Percentiles rank a stretch among this genome's conserved stretches.
phyloP scores from a whole-genome alignment of 2,797 vertebrate genomes.

The Sarcoramphus papa region DNA sequence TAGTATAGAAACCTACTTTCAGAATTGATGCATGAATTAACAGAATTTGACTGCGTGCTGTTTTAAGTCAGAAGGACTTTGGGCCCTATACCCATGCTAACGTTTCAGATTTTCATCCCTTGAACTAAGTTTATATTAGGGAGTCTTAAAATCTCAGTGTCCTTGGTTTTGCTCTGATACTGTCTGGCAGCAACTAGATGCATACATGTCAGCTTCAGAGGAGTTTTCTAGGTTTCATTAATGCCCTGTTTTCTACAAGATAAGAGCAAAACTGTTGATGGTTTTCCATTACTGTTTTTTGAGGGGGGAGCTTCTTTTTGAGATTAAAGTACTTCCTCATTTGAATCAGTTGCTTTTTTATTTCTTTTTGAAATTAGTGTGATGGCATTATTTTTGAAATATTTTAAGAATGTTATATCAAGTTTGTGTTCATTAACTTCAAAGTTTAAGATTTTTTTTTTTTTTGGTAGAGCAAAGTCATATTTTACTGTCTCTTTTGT shows the following conservation, averaged over 20 bases:
- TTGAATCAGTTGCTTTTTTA: background rate
- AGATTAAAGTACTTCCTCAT: background rate
- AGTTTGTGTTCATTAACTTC: background rate
- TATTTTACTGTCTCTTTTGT: background rate
- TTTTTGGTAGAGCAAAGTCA: background rate
- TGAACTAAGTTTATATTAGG: background rate
- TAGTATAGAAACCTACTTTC: background rate
- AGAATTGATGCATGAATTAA: background rate
- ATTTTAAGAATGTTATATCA: background rate
- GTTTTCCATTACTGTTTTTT: background rate
- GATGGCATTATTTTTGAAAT: background rate
- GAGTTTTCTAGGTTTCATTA: background rate
- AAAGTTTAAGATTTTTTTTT: background rate
- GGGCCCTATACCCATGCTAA: background rate
- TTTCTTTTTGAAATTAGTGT: background rate
- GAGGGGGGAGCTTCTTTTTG: background rate
- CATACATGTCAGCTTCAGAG: background rate
- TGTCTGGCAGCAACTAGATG: background rate
- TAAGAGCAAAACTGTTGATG: background rate
- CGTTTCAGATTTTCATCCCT: background rate
- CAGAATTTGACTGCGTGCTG: background rate
- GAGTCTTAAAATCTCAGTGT: background rate
- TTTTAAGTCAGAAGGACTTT: background rate
- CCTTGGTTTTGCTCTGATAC: background rate
- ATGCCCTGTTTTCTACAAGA: background rate